These are phyloP conservation scores for Ceratoteleas bidentatus DNA, from an alignment of 1,140 invertebrate species.

Conservation along the genomic window DNA sequence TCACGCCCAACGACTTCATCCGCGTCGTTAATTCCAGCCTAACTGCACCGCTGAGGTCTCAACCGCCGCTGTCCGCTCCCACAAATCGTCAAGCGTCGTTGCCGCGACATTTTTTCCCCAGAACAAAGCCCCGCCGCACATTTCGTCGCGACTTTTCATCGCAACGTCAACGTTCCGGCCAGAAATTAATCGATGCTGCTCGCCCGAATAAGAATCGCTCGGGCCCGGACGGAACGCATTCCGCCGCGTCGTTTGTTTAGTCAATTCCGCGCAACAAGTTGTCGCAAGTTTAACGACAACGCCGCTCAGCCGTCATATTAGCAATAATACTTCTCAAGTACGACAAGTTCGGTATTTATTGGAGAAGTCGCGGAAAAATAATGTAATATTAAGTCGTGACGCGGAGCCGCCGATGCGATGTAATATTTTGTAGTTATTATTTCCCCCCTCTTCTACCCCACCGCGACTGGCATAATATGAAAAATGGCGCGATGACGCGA, in stretches of 20 bases:
- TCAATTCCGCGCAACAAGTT: slow-evolving; percentile 29
- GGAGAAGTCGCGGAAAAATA: slow-evolving; percentile 29
- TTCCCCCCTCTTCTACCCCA: slow-evolving; percentile 2
- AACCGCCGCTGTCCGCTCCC: no score
- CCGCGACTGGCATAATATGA: not conserved
- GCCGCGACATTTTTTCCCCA: no score
- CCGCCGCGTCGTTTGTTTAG: slow-evolving; percentile 10
- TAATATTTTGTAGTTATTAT: slow-evolving; percentile 28
- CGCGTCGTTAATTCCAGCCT: no score
- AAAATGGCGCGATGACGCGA: not conserved
- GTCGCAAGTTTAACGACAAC: slow-evolving; percentile 21
- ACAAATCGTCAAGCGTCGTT: no score
- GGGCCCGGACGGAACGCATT: not conserved
- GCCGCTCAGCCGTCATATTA: slow-evolving; percentile 18
- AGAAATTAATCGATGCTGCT: not conserved
- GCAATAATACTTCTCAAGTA: slow-evolving; percentile 28
- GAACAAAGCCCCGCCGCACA: no score
- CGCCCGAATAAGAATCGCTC: slow-evolving; percentile 1
- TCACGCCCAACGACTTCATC: no score
- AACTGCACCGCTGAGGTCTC: no score
- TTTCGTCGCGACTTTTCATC: no score
- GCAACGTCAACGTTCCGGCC: no score
- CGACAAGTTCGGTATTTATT: slow-evolving; percentile 39
- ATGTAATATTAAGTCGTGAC: slow-evolving; percentile 30
- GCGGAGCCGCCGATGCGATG: slow-evolving; percentile 15